These are phyloP conservation scores for Cairina moschata DNA, from an alignment of 2,113 vertebrate genomes.

Conservation along the genomic window DNA sequence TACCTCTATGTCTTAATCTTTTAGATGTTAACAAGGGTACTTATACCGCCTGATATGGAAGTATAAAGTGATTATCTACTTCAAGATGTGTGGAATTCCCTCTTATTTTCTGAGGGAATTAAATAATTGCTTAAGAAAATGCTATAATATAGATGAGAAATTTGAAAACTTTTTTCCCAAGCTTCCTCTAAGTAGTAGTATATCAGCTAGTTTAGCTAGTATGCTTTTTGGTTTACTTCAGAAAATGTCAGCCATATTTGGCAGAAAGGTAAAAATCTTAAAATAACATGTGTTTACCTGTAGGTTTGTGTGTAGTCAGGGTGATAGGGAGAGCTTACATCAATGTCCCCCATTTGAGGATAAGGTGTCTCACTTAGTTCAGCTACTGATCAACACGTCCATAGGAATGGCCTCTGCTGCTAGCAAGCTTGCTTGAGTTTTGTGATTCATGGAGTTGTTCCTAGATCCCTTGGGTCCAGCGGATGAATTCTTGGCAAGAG, in stretches of 20 bases:
- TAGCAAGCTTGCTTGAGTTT: not conserved
- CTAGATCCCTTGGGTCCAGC: slow-evolving; percentile 83
- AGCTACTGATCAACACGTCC: too few species aligned
- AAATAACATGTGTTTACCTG: not conserved
- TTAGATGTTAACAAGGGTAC: not conserved
- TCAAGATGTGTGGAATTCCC: not conserved
- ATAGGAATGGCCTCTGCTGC: not conserved
- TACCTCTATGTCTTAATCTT: not conserved
- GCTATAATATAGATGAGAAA: not conserved
- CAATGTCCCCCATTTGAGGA: not conserved
- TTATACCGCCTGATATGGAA: not conserved
- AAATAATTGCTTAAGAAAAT: not conserved
- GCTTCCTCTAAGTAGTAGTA: not conserved
- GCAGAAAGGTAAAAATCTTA: not conserved
- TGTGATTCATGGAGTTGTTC: not conserved
- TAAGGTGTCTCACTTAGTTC: too few species aligned
- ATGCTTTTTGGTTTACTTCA: not conserved
- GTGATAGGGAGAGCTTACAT: not conserved
- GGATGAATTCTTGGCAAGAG: slow-evolving; percentile 87
- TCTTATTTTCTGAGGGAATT: not conserved
- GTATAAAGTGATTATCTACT: not conserved
- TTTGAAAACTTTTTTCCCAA: not conserved
- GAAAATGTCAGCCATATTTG: not conserved
- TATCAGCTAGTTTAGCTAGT: not conserved
- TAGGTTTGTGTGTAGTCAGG: not conserved